These are phyloP conservation scores for Dallia pectoralis DNA, from an alignment of 2,797 vertebrate species.

Conservation along the genomic window DNA sequence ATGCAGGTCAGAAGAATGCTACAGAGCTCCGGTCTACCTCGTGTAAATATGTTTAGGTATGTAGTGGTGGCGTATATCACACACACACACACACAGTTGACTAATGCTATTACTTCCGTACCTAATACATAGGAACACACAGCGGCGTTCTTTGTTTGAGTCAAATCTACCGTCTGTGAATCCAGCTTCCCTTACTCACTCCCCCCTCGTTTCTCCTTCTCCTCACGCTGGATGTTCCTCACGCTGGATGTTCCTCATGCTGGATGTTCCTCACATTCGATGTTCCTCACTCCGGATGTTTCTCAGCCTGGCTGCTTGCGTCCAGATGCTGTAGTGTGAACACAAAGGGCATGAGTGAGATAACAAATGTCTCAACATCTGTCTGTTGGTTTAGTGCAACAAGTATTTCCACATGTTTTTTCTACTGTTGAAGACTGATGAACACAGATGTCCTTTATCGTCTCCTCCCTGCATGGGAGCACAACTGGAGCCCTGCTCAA, in stretches of 20 bases:
- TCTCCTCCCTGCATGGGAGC: conserved; percentile 39
- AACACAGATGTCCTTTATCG: conserved; percentile 75
- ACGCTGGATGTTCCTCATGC: too few relatives aligned
- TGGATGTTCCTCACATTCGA: too few relatives aligned
- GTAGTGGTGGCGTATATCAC: not conserved
- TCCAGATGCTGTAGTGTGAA: conserved; percentile 68
- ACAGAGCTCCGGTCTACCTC: not conserved
- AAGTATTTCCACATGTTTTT: conserved; percentile 75
- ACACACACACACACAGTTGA: too few relatives aligned
- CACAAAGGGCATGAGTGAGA: conserved; percentile 64
- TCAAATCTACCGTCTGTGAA: conserved; percentile 3
- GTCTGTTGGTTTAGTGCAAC: conserved; percentile 72
- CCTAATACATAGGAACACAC: not conserved
- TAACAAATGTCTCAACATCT: conserved; percentile 75
- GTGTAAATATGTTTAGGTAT: not conserved
- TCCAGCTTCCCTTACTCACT: conserved; percentile 35
- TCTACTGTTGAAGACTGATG: conserved; percentile 66
- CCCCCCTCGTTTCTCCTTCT: conserved; percentile 8
- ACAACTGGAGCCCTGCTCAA: not conserved
- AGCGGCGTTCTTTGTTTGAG: not conserved
- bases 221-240: too few relatives aligned
- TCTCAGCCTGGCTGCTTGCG: conserved; percentile 44
- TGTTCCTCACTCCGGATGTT: too few relatives aligned
- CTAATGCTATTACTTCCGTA: not conserved
- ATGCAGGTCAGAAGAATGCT: not conserved